These are phyloP conservation scores for Aquatica leii DNA, from an alignment of 2,888 invertebrate genomes.

Conservation along the genomic window DNA sequence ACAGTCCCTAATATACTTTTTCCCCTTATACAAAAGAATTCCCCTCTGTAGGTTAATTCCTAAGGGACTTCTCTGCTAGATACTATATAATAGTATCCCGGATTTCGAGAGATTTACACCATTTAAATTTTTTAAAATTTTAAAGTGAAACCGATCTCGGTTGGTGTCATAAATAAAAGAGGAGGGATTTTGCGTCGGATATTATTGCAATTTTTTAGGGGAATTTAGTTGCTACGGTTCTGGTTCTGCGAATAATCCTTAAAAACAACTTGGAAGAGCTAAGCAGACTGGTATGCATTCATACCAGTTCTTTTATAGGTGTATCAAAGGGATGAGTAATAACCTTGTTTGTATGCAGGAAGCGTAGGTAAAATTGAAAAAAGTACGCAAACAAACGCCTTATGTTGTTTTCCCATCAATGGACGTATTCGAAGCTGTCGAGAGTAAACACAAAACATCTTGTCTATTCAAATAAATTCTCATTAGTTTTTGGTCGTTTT, in stretches of 20 bases:
- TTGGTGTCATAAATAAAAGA: not conserved
- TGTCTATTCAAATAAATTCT: not conserved
- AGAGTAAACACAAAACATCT: not conserved
- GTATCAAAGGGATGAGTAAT: constrained; percentile 29
- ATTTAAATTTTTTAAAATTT: constrained; percentile 50
- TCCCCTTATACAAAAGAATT: constrained; percentile 30
- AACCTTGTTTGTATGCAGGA: constrained; percentile 29
- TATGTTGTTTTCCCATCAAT: constrained; percentile 27
- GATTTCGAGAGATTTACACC: constrained; percentile 51
- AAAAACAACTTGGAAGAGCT: constrained; percentile 15
- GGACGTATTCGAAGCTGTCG: constrained; percentile 21
- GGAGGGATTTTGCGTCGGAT: not conserved
- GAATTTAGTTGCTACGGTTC: too few species aligned
- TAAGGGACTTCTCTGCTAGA: constrained; percentile 48
- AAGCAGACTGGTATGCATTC: constrained; percentile 14
- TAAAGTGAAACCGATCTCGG: constrained; percentile 13
- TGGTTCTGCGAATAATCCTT: constrained; percentile 6
- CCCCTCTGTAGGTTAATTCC: constrained; percentile 49
- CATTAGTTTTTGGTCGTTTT: not conserved
- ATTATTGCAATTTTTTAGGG: too few species aligned
- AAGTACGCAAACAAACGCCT: constrained; percentile 25
- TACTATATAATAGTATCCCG: constrained; percentile 53
- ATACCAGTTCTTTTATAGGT: constrained; percentile 22
- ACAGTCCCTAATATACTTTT: constrained; percentile 30
- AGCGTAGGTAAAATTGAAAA: constrained; percentile 24